Conservation (phyloP, 2,888 invertebrate species). For the Athripsodes cinereus region DNA sequence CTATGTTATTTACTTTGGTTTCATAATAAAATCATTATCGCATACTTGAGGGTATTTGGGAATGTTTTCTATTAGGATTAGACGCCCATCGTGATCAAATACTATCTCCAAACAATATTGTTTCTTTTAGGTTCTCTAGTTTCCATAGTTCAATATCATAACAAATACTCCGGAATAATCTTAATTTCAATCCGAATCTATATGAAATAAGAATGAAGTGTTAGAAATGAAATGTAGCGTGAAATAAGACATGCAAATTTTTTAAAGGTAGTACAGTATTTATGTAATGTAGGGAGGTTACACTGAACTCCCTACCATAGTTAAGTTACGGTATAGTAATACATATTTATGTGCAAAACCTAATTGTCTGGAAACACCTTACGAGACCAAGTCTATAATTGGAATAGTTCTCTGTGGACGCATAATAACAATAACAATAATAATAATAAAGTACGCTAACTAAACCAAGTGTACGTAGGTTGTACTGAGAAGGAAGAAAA, state of each 20-base stretch:
- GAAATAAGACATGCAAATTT: background rate
- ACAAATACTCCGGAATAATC: no score
- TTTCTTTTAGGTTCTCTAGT: no score
- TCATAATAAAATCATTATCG: no score
- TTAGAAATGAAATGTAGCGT: background rate
- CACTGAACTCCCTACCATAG: background rate
- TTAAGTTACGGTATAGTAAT: constrained; percentile 11
- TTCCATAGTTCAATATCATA: no score
- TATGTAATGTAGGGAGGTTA: background rate
- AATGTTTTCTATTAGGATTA: no score
- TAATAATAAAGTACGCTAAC: no score
- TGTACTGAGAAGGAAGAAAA: background rate
- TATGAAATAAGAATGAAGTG: background rate
- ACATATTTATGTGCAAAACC: constrained; percentile 25
- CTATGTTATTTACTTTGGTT: no score
- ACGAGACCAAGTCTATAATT: constrained; percentile 22
- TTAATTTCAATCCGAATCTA: no score
- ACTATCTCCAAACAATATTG: no score
- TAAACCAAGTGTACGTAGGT: background rate
- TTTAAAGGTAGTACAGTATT: background rate
- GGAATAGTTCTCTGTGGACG: constrained; percentile 23
- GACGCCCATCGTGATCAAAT: no score
- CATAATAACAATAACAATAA: background rate
- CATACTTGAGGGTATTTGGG: no score
- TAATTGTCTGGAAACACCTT: constrained; percentile 26